A percentile compares a stretch with the other conserved stretches of the same genome.
These are phyloP conservation scores for Palythoa grandiflora DNA, from an alignment of 92 coral and sea anemone species.

Conservation along the genomic window DNA sequence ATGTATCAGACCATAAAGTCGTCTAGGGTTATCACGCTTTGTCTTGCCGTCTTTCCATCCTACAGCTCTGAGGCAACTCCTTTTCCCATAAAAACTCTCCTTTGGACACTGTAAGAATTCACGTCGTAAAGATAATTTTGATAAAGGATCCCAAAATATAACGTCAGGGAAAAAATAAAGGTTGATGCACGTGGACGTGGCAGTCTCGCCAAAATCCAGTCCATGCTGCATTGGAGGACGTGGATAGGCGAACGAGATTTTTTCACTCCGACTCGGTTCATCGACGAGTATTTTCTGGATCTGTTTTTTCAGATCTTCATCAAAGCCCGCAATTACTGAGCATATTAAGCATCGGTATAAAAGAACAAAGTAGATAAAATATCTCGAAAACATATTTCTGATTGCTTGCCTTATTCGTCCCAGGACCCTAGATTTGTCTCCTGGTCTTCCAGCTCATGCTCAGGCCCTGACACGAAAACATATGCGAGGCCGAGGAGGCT, in stretches of 20 bases:
- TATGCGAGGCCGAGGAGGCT: too few species aligned
- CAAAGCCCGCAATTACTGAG: not conserved
- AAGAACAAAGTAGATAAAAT: not conserved
- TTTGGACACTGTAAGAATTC: conserved; percentile 47
- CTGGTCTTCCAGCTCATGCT: too few species aligned
- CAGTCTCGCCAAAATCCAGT: not conserved
- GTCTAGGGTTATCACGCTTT: conserved; percentile 41
- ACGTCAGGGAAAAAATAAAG: conserved; percentile 48
- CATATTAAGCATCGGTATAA: too few species aligned
- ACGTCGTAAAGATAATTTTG: conserved; percentile 5
- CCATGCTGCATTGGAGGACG: not conserved
- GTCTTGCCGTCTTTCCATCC: conserved; percentile 64
- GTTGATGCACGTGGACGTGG: not conserved
- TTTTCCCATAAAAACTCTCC: conserved; percentile 26
- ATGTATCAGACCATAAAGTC: conserved; percentile 42
- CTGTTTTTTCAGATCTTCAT: not conserved
- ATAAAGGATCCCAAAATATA: conserved; percentile 48
- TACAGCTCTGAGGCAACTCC: conserved; percentile 56
- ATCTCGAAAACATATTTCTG: too few species aligned
- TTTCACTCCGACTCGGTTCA: not conserved
- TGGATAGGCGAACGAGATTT: not conserved
- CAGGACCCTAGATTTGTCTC: too few species aligned
- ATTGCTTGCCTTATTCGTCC: too few species aligned
- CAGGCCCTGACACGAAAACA: too few species aligned
- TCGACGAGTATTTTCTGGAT: not conserved